Base-by-base conservation (phyloP, 2,888 invertebrate species). In the Crematogaster levior region DNA sequence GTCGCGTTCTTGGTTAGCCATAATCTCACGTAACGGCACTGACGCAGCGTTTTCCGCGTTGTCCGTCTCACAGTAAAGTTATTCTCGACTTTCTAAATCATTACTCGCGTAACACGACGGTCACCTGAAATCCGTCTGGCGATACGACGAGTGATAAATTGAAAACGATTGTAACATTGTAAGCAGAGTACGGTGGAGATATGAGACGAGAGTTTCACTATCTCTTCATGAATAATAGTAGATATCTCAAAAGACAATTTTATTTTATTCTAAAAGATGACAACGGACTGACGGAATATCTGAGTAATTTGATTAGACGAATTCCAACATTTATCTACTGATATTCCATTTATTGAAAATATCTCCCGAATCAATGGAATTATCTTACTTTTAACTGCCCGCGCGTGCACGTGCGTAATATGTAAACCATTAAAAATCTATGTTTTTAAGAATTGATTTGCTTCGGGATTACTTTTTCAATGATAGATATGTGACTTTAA, bases 1-100 rank as follows among this genome's bases (percentile, higher is more conserved):
- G 34, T 24, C 74, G 27, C 46, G 58, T 48, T 46, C 37, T 61
- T 48, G 51, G 61, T 82, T 81, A 61, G 70, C 70, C 81, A 53
- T 81, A 72, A 60, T 60, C 53, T 82, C 61, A 21, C 48, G 43
- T 60, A 82, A 79, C 66, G 61, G 48, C 34, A 68, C 37, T 82
- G 77, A 77, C 77, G 6, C 70, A 70, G 70, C 77, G 43, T 56
- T 68, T 53, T 10, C 24, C 30, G 61, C 40, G 10, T 68, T 34
- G 27, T n/a, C 63, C 40, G 56, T 48, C 53, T n/a, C 30, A 60
- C 24, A 9, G 21, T 6, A 4, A 77, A 77, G 40, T 66, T 66
- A 77, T 56, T 70, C 43, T 15, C 30, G 30, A 68, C 53, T 68
- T 77, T 77, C 40, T 77, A 70, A 68, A 77, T 68, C 30, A 56